A percentile compares a stretch with the other conserved stretches of the same genome.
These are phyloP conservation scores for Pachyseris speciosa DNA, from an alignment of 64 coral and sea anemone species.

Conservation along the genomic window DNA sequence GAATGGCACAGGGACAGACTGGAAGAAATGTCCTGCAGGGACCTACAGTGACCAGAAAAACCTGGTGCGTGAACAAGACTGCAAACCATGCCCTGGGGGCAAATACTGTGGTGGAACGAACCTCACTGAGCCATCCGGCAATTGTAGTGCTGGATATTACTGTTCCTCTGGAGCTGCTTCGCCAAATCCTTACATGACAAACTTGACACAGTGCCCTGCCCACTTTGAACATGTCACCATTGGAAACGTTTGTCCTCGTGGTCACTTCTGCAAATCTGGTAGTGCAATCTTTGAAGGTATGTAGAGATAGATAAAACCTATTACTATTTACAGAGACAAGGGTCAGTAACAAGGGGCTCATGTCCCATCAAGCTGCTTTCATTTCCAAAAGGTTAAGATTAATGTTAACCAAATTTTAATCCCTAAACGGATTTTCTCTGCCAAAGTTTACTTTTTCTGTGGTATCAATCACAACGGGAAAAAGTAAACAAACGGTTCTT, in stretches of 20 bases:
- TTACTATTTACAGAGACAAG: too few relatives aligned
- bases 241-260: conserved; percentile 91
- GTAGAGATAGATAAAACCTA: too few relatives aligned
- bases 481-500: too few relatives aligned
- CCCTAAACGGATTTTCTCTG: too few relatives aligned
- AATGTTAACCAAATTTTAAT: too few relatives aligned
- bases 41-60: conserved; percentile 75
- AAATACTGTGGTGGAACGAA: conserved; percentile 87
- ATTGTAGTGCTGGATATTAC: conserved; percentile 88
- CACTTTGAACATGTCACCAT: conserved; percentile 77
- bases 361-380: too few relatives aligned
- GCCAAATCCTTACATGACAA: conserved; percentile 88
- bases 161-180: conserved; percentile 86
- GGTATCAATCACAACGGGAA: too few relatives aligned
- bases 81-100: conserved; percentile 87
- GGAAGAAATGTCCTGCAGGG: conserved; percentile 90
- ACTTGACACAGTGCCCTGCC: conserved; percentile 92
- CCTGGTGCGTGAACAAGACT: conserved; percentile 83
- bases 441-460: too few relatives aligned
- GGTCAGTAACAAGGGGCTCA: too few relatives aligned
- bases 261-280: conserved; percentile 75
- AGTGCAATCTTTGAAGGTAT: conserved; percentile 86
- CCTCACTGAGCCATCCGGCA: conserved; percentile 78
- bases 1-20: conserved; percentile 89
- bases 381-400: too few relatives aligned